phyloP scores from a whole-genome alignment of 1,140 invertebrate genomes.

The Tetramorium alpestre region DNA sequence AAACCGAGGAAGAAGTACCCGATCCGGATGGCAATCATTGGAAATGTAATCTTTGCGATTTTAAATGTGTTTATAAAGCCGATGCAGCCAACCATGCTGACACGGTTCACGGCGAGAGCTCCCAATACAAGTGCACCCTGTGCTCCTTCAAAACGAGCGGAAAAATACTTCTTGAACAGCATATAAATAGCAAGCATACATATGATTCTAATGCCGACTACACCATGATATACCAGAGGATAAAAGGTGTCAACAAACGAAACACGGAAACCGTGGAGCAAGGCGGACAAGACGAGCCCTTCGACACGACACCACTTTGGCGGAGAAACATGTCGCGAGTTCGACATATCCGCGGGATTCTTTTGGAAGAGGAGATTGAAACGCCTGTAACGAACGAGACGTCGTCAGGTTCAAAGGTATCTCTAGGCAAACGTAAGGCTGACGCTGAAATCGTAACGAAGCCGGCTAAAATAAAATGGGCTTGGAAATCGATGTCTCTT shows the following conservation, averaged over 20 bases:
- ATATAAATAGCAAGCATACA: conserved; percentile 86
- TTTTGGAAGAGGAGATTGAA: conserved; percentile 75
- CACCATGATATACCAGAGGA: conserved; percentile 78
- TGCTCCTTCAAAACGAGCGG: conserved; percentile 88
- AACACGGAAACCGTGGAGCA: conserved; percentile 64
- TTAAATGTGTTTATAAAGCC: conserved; percentile 87
- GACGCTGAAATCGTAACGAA: conserved; percentile 71
- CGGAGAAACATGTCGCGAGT: conserved; percentile 86
- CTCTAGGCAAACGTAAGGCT: conserved; percentile 73
- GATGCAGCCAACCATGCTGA: conserved; percentile 87
- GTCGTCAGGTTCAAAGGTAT: not conserved
- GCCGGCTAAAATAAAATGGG: conserved; percentile 73
- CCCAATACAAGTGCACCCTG: conserved; percentile 89
- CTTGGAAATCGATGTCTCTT: conserved; percentile 58
- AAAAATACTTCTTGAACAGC: conserved; percentile 87
- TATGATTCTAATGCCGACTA: conserved; percentile 78
- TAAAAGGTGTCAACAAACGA: conserved; percentile 80
- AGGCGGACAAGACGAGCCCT: conserved; percentile 78
- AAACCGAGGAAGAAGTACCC: conserved; percentile 69
- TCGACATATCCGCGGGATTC: conserved; percentile 86
- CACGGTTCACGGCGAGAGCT: conserved; percentile 87
- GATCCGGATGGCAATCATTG: conserved; percentile 87
- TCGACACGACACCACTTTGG: conserved; percentile 88
- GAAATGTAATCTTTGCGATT: conserved; percentile 90
- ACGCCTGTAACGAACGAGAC: conserved; percentile 38